These are phyloP conservation scores for Temnothorax longispinosus DNA, from an alignment of 1,140 invertebrate species.

Conservation along the genomic window DNA sequence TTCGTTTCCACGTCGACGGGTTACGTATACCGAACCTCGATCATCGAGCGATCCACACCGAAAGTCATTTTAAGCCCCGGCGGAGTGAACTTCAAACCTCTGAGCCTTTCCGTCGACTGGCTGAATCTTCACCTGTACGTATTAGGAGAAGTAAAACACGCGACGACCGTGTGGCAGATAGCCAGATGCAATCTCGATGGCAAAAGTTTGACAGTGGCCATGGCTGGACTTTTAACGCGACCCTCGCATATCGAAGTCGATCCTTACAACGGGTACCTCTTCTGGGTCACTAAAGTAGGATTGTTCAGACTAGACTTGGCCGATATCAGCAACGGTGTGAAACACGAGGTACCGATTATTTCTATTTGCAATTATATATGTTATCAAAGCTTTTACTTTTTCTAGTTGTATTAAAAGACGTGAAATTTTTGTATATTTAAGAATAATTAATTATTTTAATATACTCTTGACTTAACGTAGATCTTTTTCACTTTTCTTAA, in stretches of 20 bases:
- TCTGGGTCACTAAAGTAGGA: slow-evolving; percentile 91
- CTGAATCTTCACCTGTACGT: slow-evolving; percentile 93
- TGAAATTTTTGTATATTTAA: neutral
- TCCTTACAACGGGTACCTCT: slow-evolving; percentile 96
- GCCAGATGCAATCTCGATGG: slow-evolving; percentile 91
- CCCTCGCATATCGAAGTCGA: slow-evolving; percentile 94
- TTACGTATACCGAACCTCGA: slow-evolving; percentile 86
- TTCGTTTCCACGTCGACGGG: slow-evolving; percentile 91
- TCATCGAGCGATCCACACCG: slow-evolving; percentile 82
- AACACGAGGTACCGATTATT: slow-evolving; percentile 85
- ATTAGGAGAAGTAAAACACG: slow-evolving; percentile 88
- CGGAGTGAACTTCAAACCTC: slow-evolving; percentile 87
- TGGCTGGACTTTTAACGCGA: slow-evolving; percentile 88
- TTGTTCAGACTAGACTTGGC: slow-evolving; percentile 92
- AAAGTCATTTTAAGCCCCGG: slow-evolving; percentile 87
- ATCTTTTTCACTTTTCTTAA: neutral
- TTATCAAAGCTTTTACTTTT: neutral
- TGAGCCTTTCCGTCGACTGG: slow-evolving; percentile 94
- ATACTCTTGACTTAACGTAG: neutral
- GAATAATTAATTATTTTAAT: neutral
- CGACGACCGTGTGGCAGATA: slow-evolving; percentile 89
- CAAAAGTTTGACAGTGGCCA: slow-evolving; percentile 88
- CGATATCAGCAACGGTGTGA: slow-evolving; percentile 89
- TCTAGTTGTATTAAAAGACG: neutral
- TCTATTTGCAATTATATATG: neutral